Conservation (phyloP, 2,888 invertebrate species). For the Troides helena region DNA sequence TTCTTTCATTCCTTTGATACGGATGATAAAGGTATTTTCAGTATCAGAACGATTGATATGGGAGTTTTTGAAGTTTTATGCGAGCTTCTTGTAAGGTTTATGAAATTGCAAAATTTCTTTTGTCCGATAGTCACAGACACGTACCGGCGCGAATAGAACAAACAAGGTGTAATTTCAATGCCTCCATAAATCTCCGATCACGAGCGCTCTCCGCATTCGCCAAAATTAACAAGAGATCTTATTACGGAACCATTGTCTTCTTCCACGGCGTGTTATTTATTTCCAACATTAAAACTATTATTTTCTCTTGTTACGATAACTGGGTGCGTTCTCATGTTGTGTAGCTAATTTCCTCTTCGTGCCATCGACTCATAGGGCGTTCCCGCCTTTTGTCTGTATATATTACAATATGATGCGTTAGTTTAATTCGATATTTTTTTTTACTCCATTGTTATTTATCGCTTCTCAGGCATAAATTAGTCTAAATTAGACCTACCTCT, state of each 20-base stretch:
- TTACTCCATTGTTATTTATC: slow-evolving; percentile 58
- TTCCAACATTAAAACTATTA: slow-evolving; percentile 74
- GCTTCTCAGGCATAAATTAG: no score
- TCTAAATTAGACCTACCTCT: no score
- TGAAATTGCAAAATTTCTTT: slow-evolving; percentile 30
- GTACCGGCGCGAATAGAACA: slow-evolving; percentile 53
- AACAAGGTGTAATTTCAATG: slow-evolving; percentile 68
- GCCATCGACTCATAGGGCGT: slow-evolving; percentile 63
- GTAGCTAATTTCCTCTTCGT: slow-evolving; percentile 65
- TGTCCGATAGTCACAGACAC: slow-evolving; percentile 37
- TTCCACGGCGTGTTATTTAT: slow-evolving; percentile 69
- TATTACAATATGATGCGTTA: slow-evolving; percentile 53
- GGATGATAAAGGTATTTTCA: background rate
- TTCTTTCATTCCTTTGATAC: no score
- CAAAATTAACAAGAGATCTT: slow-evolving; percentile 74
- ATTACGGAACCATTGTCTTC: slow-evolving; percentile 75
- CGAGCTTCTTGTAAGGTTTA: background rate
- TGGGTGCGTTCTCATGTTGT: slow-evolving; percentile 43
- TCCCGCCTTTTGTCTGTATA: slow-evolving; percentile 57
- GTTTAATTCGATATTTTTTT: slow-evolving; percentile 45
- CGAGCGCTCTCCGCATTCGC: slow-evolving; percentile 60
- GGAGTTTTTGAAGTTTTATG: slow-evolving; percentile 11
- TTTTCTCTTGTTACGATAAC: slow-evolving; percentile 60
- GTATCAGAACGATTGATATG: background rate
- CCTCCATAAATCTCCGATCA: slow-evolving; percentile 67